Percentiles rank a stretch among this genome's conserved stretches.
phyloP scores from a whole-genome alignment of 1,140 invertebrate genomes.

The Melipona quadrifasciata region DNA sequence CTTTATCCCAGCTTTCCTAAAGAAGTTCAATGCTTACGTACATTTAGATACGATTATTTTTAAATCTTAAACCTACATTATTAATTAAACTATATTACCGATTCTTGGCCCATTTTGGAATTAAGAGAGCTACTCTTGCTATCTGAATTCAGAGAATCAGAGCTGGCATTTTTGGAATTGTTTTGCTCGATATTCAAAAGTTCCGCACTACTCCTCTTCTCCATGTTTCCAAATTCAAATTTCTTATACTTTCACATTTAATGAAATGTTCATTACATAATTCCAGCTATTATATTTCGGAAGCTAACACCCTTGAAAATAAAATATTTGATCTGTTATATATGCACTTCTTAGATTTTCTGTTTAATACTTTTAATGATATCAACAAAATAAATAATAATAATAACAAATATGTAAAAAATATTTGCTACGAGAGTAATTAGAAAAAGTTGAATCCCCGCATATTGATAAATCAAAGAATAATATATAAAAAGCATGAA shows the following conservation, averaged over 20 bases:
- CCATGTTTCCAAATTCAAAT: constrained; percentile 72
- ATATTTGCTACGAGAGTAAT: too few species aligned
- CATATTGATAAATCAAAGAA: background rate
- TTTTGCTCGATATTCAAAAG: constrained; percentile 81
- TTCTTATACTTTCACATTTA: constrained; percentile 8
- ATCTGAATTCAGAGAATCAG: constrained; percentile 90
- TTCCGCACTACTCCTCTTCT: constrained; percentile 81
- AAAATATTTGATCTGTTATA: background rate
- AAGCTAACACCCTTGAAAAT: background rate
- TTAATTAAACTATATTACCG: constrained; percentile 80
- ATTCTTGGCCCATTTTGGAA: constrained; percentile 90
- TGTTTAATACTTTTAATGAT: background rate
- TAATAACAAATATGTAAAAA: background rate
- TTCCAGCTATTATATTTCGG: background rate
- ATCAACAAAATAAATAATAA: background rate
- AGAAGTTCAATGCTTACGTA: constrained; percentile 48
- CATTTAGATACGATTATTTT: constrained; percentile 38
- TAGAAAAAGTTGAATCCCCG: background rate
- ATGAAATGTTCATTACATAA: constrained; percentile 18
- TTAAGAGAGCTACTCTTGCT: constrained; percentile 92
- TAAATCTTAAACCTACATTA: constrained; percentile 69
- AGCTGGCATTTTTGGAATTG: constrained; percentile 86
- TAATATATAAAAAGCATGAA: too few species aligned
- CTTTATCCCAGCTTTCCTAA: constrained; percentile 82
- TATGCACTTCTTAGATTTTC: too few species aligned